Percentiles rank a stretch among this genome's conserved stretches.
These are phyloP conservation scores for Hippopotamus amphibius DNA, from an alignment of 2,113 vertebrate species.

Conservation along the genomic window DNA sequence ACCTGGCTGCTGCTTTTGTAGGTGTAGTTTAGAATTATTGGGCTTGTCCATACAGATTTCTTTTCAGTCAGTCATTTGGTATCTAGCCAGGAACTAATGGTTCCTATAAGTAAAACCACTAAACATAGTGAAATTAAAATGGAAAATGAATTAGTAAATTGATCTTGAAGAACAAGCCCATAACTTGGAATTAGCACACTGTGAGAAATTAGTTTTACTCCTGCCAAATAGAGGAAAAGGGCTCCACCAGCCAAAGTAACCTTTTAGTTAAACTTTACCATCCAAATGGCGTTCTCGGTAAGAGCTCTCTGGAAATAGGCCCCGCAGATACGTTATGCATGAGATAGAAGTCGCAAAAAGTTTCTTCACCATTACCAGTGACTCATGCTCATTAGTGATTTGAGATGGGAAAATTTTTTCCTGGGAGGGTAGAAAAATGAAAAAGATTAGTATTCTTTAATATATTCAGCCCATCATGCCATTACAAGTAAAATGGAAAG, in stretches of 20 bases:
- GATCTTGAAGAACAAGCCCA: conserved; percentile 34
- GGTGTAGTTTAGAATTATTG: conserved; percentile 9
- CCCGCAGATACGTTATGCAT: conserved; percentile 88
- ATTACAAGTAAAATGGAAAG: conserved; percentile 20
- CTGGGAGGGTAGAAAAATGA: conserved; percentile 33
- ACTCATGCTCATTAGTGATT: conserved; percentile 82
- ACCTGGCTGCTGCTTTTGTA: conserved; percentile 15
- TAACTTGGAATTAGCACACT: conserved; percentile 26
- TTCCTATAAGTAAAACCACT: conserved; percentile 63
- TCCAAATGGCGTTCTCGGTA: conserved; percentile 86
- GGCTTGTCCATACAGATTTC: neutral
- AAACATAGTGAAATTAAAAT: conserved; percentile 65
- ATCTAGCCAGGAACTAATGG: conserved; percentile 55
- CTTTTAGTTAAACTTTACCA: conserved; percentile 80
- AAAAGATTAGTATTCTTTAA: conserved; percentile 64
- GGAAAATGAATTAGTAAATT: conserved; percentile 64
- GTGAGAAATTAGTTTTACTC: conserved; percentile 28
- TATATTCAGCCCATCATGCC: conserved; percentile 12
- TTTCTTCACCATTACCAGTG: conserved; percentile 86
- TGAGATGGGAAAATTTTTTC: conserved; percentile 79
- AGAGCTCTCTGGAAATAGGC: conserved; percentile 88
- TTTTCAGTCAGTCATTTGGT: conserved; percentile 49
- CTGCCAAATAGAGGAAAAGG: conserved; percentile 30
- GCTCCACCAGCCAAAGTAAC: neutral
- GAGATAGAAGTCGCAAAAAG: conserved; percentile 87